Evolutionary conservation across 2,113 vertebrate species (phyloP), one percentile per base, ranked within the genome.

Genomic region (Onychostoma macrolepis): DNA sequence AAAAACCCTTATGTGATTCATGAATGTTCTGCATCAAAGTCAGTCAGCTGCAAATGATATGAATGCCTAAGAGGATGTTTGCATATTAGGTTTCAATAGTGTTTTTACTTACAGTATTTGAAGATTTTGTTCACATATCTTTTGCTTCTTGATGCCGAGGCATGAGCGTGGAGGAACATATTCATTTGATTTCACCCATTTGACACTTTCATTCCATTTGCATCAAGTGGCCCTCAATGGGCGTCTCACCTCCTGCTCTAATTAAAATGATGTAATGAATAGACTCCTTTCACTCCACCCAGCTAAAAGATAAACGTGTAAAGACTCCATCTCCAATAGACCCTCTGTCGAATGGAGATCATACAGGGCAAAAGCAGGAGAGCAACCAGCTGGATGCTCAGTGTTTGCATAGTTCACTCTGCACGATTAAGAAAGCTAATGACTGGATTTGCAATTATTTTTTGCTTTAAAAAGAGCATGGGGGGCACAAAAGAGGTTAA

Each of bases 211-310:
- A 72, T 33, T 48, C 41, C 43, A 24, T 71, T 56, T 82, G 75
- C 86, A 82, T 82, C 48, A 89, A 89, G 86, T 87, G 88, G 75
- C 80, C 78, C 85, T 87, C 86, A 53, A 61, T 69, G 19, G 71
- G 58, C 86, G 45, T 48, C 81, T 89, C 88, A 85, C 69, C 77
- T 87, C 48, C 58, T 56, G 61, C 87, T 89, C 80, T 79, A 85
- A 87, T 89, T 87, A 77, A 89, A 83, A 85, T 83, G 38, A 87
- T 85, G 88, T 63, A 48, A 43, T 89, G 86, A 89, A 89, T 83
- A 85, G 86, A 36, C 26, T 61, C 26, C 79, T 87, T 89, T 89
- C 88, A 89, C 30, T 75, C 38, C 56, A 45, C 33, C 19, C 65
- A n/a, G 50, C 88, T 87, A 80, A 89, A 85, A 74, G 88, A 89